A percentile compares a stretch with the other conserved stretches of the same genome.
These are phyloP conservation scores for Ceriagrion tenellum DNA, from an alignment of 2,888 invertebrate species.

Conservation along the genomic window DNA sequence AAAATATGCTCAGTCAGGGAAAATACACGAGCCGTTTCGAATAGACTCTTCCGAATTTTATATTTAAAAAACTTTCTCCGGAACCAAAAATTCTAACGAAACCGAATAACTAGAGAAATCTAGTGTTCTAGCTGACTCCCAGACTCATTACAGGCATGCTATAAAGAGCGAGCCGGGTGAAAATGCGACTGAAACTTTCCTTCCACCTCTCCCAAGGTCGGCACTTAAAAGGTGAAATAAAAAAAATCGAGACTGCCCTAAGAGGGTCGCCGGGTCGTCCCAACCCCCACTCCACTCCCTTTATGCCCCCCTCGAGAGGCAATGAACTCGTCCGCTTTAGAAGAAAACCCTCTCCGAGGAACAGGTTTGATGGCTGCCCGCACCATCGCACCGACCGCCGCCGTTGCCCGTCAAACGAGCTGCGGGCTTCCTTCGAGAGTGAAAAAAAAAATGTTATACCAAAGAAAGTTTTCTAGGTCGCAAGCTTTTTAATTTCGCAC, in stretches of 20 bases:
- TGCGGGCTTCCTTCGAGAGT: background rate
- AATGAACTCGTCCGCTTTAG: background rate
- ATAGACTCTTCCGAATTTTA: too few species aligned
- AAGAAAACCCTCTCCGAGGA: conserved; percentile 17
- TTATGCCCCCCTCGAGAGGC: background rate
- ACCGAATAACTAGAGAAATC: background rate
- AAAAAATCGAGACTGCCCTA: background rate
- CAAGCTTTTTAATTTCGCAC: background rate
- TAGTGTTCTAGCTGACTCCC: background rate
- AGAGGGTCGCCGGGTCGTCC: conserved; percentile 27
- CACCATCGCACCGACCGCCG: background rate
- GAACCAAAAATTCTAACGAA: background rate
- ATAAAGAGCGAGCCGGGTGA: background rate
- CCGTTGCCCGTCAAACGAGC: background rate
- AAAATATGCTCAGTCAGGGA: too few species aligned
- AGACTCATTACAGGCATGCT: background rate
- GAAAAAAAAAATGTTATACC: background rate
- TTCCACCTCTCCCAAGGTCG: conserved; percentile 12
- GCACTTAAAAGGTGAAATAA: background rate
- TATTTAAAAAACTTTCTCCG: background rate
- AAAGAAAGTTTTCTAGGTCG: conserved; percentile 13
- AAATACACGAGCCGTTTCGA: too few species aligned
- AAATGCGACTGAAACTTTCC: background rate
- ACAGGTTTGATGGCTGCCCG: conserved; percentile 16
- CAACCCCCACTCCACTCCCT: background rate